Percentiles rank a stretch among this genome's conserved stretches.
phyloP scores from a whole-genome alignment of 2,113 vertebrate species.

The Xiphias gladius region DNA sequence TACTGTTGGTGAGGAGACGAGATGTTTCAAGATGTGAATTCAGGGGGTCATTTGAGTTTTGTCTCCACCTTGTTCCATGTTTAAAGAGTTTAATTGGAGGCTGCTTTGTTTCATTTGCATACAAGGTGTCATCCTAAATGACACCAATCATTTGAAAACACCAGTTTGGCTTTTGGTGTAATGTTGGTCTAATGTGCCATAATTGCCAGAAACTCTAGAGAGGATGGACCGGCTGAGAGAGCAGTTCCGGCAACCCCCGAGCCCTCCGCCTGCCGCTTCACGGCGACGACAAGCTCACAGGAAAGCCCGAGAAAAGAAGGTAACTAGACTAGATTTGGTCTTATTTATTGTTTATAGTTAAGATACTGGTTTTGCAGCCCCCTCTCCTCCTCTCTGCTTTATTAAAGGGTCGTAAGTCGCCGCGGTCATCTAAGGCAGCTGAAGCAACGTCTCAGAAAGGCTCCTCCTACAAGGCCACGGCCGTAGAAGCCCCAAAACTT shows the following conservation, averaged over 20 bases:
- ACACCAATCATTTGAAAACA: background rate
- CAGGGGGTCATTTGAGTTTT: background rate
- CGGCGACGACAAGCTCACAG: slow-evolving; percentile 83
- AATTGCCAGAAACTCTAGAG: slow-evolving; percentile 69
- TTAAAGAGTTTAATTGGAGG: too few relatives aligned
- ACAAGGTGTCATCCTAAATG: background rate
- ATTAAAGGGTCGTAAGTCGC: slow-evolving; percentile 73
- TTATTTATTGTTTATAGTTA: background rate
- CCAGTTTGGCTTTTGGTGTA: background rate
- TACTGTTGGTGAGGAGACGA: slow-evolving; percentile 85
- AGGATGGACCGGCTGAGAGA: slow-evolving; percentile 56
- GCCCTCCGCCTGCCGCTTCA: slow-evolving; percentile 49
- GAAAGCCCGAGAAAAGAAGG: slow-evolving; percentile 91
- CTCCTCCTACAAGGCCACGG: background rate
- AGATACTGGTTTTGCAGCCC: background rate
- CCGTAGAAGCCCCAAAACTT: slow-evolving; percentile 77
- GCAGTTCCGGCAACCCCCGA: slow-evolving; percentile 58
- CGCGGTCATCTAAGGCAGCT: slow-evolving; percentile 31
- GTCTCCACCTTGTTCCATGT: too few relatives aligned
- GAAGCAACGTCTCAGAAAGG: slow-evolving; percentile 2
- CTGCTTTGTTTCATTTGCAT: too few relatives aligned
- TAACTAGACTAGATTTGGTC: slow-evolving; percentile 61
- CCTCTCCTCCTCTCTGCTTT: background rate
- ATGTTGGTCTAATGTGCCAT: background rate
- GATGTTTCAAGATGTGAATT: background rate